These are phyloP conservation scores for Xiphias gladius DNA, from an alignment of 2,113 vertebrate species.

Conservation along the genomic window DNA sequence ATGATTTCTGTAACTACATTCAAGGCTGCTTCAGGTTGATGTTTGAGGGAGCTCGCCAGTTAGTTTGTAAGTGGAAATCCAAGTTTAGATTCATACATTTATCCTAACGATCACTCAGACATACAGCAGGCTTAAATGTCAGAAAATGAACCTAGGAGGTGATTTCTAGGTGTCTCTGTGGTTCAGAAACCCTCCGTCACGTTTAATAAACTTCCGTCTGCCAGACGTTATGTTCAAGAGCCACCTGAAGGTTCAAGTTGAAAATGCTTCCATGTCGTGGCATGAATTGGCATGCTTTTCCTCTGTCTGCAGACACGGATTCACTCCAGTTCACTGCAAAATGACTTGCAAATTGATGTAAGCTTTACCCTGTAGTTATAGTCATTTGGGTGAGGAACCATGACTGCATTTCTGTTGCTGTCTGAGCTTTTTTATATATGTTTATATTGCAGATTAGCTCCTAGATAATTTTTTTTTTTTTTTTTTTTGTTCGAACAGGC, in stretches of 20 bases:
- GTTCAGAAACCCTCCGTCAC: constrained; percentile 6
- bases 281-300: constrained; percentile 31
- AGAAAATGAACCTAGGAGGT: background rate
- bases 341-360: background rate
- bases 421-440: constrained; percentile 9
- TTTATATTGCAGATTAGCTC: background rate
- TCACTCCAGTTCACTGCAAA: constrained; percentile 10
- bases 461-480: background rate
- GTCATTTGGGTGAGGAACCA: background rate
- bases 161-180: background rate
- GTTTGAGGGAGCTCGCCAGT: background rate
- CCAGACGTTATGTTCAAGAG: constrained; percentile 25
- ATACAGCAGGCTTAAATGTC: background rate
- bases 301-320: constrained; percentile 4
- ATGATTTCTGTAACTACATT: background rate
- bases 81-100: background rate
- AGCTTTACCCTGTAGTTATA: background rate
- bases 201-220: constrained; percentile 7
- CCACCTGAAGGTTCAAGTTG: constrained; percentile 24
- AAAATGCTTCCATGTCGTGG: constrained; percentile 46
- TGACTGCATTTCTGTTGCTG: background rate
- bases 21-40: background rate
- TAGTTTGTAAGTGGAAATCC: too few relatives aligned
- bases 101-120: constrained; percentile 1
- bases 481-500: background rate